phyloP scores from a whole-genome alignment of 92 coral and sea anemone species.

The Phenganax subtilis region DNA sequence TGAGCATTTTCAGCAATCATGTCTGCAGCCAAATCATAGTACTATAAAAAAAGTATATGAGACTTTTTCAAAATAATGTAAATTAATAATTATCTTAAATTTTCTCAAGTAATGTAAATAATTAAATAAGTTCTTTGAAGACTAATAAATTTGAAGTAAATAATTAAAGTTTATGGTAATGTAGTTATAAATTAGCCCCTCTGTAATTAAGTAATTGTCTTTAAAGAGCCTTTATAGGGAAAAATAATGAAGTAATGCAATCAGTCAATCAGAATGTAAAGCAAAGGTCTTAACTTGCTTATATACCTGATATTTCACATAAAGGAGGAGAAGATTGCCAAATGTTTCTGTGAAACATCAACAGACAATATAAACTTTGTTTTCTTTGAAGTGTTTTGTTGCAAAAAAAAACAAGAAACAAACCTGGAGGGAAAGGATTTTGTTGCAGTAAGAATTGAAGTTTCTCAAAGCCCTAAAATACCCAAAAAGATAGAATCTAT shows the following conservation, averaged over 20 bases:
- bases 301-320: constrained; percentile 79
- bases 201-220: background rate
- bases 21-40: constrained; percentile 95
- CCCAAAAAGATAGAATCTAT: background rate
- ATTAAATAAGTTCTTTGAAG: too few relatives aligned
- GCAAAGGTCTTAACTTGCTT: too few relatives aligned
- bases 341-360: constrained; percentile 61
- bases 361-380: background rate
- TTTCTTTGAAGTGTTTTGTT: too few relatives aligned
- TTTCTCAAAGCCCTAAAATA: constrained; percentile 98
- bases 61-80: too few relatives aligned
- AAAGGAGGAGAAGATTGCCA: constrained; percentile 82
- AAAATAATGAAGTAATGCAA: too few relatives aligned
- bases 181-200: background rate
- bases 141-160: background rate
- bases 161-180: background rate
- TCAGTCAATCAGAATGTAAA: too few relatives aligned
- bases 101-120: too few relatives aligned
- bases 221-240: background rate
- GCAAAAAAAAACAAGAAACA: too few relatives aligned
- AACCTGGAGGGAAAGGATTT: constrained; percentile 97
- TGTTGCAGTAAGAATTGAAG: constrained; percentile 93
- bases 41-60: constrained; percentile 45
- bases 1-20: constrained; percentile 98
- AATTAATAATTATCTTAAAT: too few relatives aligned